phyloP scores from a whole-genome alignment of 2,888 invertebrate species.

The Epistrophe grossulariae region DNA sequence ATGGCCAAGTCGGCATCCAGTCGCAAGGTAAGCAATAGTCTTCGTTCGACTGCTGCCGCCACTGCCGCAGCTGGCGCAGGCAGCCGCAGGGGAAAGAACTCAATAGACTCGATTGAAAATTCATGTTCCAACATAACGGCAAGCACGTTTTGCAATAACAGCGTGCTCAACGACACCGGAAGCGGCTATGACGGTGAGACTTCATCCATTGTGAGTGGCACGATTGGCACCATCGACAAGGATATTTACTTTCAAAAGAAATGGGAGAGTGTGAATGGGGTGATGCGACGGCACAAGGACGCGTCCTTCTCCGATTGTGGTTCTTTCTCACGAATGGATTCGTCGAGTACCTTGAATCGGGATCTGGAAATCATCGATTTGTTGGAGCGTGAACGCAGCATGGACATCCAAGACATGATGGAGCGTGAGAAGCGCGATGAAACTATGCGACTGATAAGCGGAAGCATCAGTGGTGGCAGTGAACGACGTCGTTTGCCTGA shows the following conservation, averaged over 20 bases:
- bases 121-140: conserved; percentile 83
- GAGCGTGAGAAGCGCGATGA: conserved; percentile 81
- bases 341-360: conserved; percentile 82
- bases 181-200: conserved; percentile 82
- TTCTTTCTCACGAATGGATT: conserved; percentile 80
- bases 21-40: conserved; percentile 63
- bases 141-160: conserved; percentile 82
- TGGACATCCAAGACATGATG: conserved; percentile 83
- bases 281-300: conserved; percentile 79
- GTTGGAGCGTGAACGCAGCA: conserved; percentile 83
- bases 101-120: conserved; percentile 80
- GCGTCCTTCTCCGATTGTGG: conserved; percentile 82
- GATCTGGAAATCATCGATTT: conserved; percentile 83
- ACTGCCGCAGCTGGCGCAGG: background rate
- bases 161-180: conserved; percentile 80
- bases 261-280: conserved; percentile 75
- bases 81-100: conserved; percentile 76
- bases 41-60: conserved; percentile 5
- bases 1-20: conserved; percentile 39
- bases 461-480: conserved; percentile 76
- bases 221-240: conserved; percentile 78
- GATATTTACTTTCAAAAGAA: conserved; percentile 78
- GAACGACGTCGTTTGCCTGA: conserved; percentile 82
- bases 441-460: conserved; percentile 77
- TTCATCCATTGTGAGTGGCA: conserved; percentile 82